Evolutionary conservation across 2,888 invertebrate genomes (phyloP), one percentile per base, ranked within the genome.

Genomic region (Lymantria monacha): DNA sequence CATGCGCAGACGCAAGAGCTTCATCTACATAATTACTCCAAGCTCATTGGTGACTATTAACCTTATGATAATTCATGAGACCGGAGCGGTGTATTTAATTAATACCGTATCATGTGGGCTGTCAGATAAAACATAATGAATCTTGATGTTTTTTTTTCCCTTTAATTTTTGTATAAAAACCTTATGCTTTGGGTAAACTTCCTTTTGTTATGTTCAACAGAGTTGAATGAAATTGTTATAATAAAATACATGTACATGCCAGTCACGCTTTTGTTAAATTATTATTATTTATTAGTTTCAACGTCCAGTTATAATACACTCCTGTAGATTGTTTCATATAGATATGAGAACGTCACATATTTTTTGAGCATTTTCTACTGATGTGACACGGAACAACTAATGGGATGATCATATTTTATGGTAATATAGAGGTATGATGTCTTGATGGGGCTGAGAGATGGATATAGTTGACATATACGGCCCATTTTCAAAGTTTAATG

Each of bases 11-110:
- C 82, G 80, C 83, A 62, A 63, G 70, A 75, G 73, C 72, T 80
- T 85, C 87, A 89, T 91, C 89, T 90, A 87, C 90, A 90, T 91
- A 90, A 91, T 89, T 85, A 89, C 87, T 87, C 84, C 74, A 79
- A 84, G 87, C 89, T 85, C 89, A 91, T 89, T 90, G 89, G 88
- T 87, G 86, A 89, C 90, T 89, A 87, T 89, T 88, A 89, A 87
- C 84, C 87, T 89, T 83, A 83, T 83, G 83, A 84, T 89, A 88
- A 88, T 85, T 85, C 87, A 83, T 85, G 85, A 81, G 82, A 74
- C 71, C 70, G 68, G 69, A 74, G 69, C 64, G 72, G 78, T 76
- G 70, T 74, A 74, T 83, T 85, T 88, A 89, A 90, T 89, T 89
- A 88, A 83, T 83, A 86, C 85, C 78, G 75, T 85, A 83, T 85